phyloP scores from a whole-genome alignment of 2,888 invertebrate species.

The Rotaria sp. region DNA sequence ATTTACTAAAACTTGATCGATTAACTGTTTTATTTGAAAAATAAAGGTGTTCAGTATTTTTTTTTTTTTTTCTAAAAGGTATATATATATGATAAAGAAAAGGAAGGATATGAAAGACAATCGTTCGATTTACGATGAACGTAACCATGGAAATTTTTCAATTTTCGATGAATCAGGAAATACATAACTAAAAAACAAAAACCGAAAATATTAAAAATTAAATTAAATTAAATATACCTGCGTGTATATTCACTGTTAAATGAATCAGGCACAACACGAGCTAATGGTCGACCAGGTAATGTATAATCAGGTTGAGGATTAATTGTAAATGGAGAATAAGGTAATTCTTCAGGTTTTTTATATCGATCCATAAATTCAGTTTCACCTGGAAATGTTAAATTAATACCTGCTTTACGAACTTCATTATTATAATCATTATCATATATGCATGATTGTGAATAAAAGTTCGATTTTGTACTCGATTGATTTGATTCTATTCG shows the following conservation, averaged over 20 bases:
- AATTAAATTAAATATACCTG: background rate
- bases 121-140: background rate
- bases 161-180: background rate
- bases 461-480: constrained; percentile 44
- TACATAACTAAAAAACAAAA: background rate
- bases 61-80: background rate
- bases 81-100: background rate
- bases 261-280: constrained; percentile 43
- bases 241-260: background rate
- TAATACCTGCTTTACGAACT: constrained; percentile 49
- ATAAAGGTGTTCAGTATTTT: background rate
- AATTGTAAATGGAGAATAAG: constrained; percentile 48
- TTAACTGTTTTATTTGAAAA: constrained; percentile 13
- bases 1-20: constrained; percentile 1
- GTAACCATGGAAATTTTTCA: constrained; percentile 22
- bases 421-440: background rate
- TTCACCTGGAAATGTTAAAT: constrained; percentile 51
- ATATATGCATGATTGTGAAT: background rate
- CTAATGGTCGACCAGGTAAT: constrained; percentile 49
- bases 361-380: constrained; percentile 52
- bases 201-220: background rate
- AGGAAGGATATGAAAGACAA: background rate
- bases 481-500: background rate
- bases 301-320: constrained; percentile 52
- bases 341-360: constrained; percentile 42